Evolutionary conservation across 2,888 invertebrate genomes (phyloP).

Genomic region (Autographa gamma): DNA sequence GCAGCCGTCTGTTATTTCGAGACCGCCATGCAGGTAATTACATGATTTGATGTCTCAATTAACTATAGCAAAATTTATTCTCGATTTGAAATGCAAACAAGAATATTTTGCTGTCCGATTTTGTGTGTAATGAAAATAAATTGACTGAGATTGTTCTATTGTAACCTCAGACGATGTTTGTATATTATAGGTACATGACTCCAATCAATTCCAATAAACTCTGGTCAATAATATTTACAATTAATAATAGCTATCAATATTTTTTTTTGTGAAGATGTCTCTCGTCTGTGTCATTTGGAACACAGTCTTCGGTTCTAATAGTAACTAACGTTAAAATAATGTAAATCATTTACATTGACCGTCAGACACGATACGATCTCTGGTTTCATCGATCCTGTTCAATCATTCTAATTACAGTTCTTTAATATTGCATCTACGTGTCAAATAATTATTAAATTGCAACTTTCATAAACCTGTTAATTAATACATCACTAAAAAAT

Average conservation of each 20-base stretch:
- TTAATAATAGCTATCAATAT: slow-evolving; percentile 9
- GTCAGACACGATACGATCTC: no score
- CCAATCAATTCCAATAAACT: slow-evolving; percentile 29
- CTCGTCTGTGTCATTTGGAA: neutral
- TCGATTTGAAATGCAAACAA: neutral
- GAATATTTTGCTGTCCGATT: neutral
- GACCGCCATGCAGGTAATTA: neutral
- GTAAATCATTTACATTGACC: no score
- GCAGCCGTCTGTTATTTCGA: slow-evolving; percentile 2
- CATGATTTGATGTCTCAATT: neutral
- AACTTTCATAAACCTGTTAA: no score
- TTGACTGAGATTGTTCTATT: slow-evolving; percentile 1
- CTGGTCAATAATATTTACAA: slow-evolving; percentile 28
- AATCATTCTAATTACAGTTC: no score
- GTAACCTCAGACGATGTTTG: slow-evolving; percentile 9
- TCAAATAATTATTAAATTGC: no score
- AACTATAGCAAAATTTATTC: neutral
- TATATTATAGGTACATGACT: slow-evolving; percentile 20
- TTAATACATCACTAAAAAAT: no score
- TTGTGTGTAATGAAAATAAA: neutral
- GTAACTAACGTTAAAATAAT: no score
- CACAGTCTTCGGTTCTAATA: neutral
- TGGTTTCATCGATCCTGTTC: no score
- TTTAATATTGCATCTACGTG: no score
- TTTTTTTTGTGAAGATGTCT: neutral